phyloP scores from a whole-genome alignment of 2,888 invertebrate genomes.

The Strigamia crassipes region DNA sequence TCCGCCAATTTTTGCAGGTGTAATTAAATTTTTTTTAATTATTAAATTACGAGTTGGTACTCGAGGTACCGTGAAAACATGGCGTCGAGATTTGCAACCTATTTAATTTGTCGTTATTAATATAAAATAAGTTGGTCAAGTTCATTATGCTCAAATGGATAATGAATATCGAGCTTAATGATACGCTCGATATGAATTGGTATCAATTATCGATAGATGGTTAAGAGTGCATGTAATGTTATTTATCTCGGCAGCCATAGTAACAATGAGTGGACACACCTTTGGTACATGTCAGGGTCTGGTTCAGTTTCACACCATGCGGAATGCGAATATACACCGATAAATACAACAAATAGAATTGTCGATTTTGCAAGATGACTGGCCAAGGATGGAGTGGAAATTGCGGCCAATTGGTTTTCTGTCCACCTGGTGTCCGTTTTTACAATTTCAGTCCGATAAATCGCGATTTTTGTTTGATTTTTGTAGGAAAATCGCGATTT shows the following conservation, averaged over 20 bases:
- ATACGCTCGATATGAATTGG: slow-evolving; percentile 7
- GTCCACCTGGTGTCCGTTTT: not conserved
- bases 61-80: not conserved
- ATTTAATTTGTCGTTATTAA: not conserved
- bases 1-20: not conserved
- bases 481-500: too few relatives aligned
- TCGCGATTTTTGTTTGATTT: not conserved
- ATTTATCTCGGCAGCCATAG: slow-evolving; percentile 27
- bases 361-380: slow-evolving; percentile 26
- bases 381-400: not conserved
- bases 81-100: not conserved
- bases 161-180: slow-evolving; percentile 39
- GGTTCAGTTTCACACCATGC: slow-evolving; percentile 39
- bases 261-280: slow-evolving; percentile 42
- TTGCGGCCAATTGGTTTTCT: not conserved
- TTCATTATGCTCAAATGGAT: slow-evolving; percentile 38
- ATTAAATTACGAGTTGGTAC: not conserved
- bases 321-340: slow-evolving; percentile 28
- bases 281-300: slow-evolving; percentile 38
- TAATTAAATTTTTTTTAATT: slow-evolving; percentile 31
- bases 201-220: slow-evolving; percentile 40
- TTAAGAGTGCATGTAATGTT: slow-evolving; percentile 42
- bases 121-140: slow-evolving; percentile 15
- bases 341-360: slow-evolving; percentile 35
- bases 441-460: not conserved